phyloP scores from a whole-genome alignment of 2,113 vertebrate genomes.

The Oryctolagus cuniculus region DNA sequence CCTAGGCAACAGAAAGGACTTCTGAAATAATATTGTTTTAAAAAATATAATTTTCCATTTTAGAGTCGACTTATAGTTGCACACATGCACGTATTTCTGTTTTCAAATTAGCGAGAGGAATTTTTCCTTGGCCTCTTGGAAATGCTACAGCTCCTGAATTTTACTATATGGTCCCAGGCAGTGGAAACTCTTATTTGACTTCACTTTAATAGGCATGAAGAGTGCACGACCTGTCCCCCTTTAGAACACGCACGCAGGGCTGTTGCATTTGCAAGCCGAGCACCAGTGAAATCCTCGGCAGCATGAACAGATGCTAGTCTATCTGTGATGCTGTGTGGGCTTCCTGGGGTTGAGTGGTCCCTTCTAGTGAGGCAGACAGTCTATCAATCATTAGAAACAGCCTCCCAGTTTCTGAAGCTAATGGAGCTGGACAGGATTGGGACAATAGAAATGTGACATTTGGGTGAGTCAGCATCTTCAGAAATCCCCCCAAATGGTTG shows the following conservation, averaged over 20 bases:
- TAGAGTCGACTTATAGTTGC: constrained; percentile 7
- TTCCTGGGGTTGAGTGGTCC: constrained; percentile 16
- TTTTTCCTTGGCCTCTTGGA: constrained; percentile 58
- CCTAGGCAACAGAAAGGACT: not conserved
- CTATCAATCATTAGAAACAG: not conserved
- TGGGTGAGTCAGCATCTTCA: not conserved
- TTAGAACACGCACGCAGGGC: constrained; percentile 8
- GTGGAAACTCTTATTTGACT: constrained; percentile 22
- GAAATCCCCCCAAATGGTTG: not conserved
- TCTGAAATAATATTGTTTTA: constrained; percentile 38
- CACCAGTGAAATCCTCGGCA: not conserved
- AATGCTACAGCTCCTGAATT: constrained; percentile 39
- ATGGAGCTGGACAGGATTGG: not conserved
- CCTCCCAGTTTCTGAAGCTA: not conserved
- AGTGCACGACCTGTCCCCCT: not conserved
- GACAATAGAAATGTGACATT: constrained; percentile 29
- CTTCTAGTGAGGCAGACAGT: not conserved
- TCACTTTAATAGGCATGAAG: constrained; percentile 30
- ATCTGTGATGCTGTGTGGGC: not conserved
- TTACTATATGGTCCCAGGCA: constrained; percentile 15
- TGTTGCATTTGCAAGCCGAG: constrained; percentile 41
- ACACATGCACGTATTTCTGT: not conserved
- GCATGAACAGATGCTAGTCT: not conserved
- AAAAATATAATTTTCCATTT: constrained; percentile 36
- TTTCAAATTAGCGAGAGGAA: constrained; percentile 36